These are phyloP conservation scores for Atrichornis clamosus DNA, from an alignment of 2,113 vertebrate species.

Conservation along the genomic window DNA sequence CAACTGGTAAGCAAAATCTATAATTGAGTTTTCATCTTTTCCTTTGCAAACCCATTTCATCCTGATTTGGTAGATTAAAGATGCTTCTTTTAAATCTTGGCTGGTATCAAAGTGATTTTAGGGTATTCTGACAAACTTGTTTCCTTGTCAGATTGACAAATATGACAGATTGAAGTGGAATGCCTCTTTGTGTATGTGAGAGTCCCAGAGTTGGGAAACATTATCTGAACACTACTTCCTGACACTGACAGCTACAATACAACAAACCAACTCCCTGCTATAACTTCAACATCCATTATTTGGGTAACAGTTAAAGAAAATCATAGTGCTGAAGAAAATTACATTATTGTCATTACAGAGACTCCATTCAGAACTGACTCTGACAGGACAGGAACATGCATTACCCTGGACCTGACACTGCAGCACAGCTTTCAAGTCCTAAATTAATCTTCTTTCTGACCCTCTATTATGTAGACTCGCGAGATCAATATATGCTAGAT, in stretches of 20 bases:
- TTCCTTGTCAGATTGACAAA: conserved; percentile 9
- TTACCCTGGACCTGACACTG: not conserved
- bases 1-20: not conserved
- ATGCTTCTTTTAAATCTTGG: not conserved
- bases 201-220: not conserved
- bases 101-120: not conserved
- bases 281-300: not conserved
- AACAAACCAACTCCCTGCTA: not conserved
- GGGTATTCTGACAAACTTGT: not conserved
- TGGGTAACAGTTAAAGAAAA: not conserved
- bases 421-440: not conserved
- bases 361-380: not conserved
- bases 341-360: not conserved
- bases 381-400: not conserved
- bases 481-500: not conserved
- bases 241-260: not conserved
- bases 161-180: not conserved
- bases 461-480: not conserved
- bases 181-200: not conserved
- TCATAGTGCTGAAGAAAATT: not conserved
- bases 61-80: not conserved
- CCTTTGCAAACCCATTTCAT: not conserved
- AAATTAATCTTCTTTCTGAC: not conserved
- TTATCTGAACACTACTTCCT: not conserved
- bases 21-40: not conserved